phyloP scores from a whole-genome alignment of 1,140 invertebrate genomes.

The Amphibalanus amphitrite region DNA sequence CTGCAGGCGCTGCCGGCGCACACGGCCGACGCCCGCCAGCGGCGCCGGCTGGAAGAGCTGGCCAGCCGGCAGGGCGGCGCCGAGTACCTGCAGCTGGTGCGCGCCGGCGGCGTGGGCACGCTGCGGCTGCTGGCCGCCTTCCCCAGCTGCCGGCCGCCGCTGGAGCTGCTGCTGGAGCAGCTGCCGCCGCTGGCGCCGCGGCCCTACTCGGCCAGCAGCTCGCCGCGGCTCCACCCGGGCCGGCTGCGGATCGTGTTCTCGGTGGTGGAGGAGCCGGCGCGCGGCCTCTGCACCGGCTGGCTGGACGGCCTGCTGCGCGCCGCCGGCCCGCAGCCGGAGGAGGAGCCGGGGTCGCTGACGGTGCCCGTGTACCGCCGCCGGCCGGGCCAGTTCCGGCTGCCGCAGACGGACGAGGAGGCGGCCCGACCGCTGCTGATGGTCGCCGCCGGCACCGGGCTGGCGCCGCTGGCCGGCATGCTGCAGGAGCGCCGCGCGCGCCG shows the following conservation, averaged over 20 bases:
- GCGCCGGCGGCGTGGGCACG: slow-evolving; percentile 36
- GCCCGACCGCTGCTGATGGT: slow-evolving; percentile 50
- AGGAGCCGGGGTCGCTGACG: slow-evolving; percentile 13
- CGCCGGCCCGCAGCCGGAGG: too few relatives aligned
- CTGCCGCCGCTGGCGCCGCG: slow-evolving; percentile 51
- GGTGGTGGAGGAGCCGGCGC: slow-evolving; percentile 31
- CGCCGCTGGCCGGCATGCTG: slow-evolving; percentile 46
- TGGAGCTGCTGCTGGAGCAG: slow-evolving; percentile 47
- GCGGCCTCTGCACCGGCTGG: slow-evolving; percentile 50
- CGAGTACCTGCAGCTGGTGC: slow-evolving; percentile 40
- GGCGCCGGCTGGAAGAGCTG: slow-evolving; percentile 40
- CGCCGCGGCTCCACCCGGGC: slow-evolving; percentile 29
- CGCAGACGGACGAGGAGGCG: slow-evolving; percentile 24
- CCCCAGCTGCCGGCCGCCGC: slow-evolving; percentile 40
- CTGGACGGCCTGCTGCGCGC: slow-evolving; percentile 22
- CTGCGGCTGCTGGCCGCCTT: slow-evolving; percentile 46
- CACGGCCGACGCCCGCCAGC: slow-evolving; percentile 40
- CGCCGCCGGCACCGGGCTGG: slow-evolving; percentile 61
- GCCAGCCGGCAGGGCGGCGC: slow-evolving; percentile 42
- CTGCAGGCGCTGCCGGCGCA: slow-evolving; percentile 39
- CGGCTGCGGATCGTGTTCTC: slow-evolving; percentile 48
- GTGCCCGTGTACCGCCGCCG: slow-evolving; percentile 44
- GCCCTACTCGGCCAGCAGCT: slow-evolving; percentile 61
- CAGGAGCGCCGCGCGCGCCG: slow-evolving; percentile 30
- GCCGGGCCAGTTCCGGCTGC: slow-evolving; percentile 37